phyloP scores from a whole-genome alignment of 2,888 invertebrate genomes.

The Lagria hirta region DNA sequence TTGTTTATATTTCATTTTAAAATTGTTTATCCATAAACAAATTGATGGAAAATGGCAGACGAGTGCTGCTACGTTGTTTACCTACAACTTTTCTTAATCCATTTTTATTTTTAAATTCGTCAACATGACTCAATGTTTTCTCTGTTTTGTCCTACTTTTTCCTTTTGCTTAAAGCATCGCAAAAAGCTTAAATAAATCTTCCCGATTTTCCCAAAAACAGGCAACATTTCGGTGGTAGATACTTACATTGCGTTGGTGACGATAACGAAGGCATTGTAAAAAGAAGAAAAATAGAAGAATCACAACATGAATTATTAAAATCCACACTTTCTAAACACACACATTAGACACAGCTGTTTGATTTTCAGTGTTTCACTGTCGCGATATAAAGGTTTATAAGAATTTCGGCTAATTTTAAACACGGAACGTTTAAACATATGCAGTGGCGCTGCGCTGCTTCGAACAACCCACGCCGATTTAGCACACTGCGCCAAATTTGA shows the following conservation, averaged over 20 bases:
- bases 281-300: too few species aligned
- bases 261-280: conserved; percentile 40
- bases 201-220: conserved; percentile 1
- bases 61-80: conserved; percentile 12
- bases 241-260: conserved; percentile 45
- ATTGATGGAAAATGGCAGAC: conserved; percentile 7
- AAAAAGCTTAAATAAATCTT: conserved; percentile 9
- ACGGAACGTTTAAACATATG: conserved; percentile 30
- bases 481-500: conserved; percentile 26
- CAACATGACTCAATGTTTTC: conserved; percentile 31
- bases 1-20: conserved; percentile 22
- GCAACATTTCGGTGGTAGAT: conserved; percentile 1
- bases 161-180: conserved; percentile 1
- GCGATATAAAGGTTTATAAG: conserved; percentile 36
- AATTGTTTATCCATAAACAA: conserved; percentile 8
- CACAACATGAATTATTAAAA: conserved; percentile 19
- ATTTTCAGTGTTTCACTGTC: conserved; percentile 28
- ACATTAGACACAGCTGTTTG: conserved; percentile 30
- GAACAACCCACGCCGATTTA: conserved; percentile 25
- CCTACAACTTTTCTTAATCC: conserved; percentile 28
- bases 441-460: conserved; percentile 23
- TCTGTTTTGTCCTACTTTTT: conserved; percentile 27
- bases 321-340: conserved; percentile 17
- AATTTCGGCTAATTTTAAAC: conserved; percentile 50
- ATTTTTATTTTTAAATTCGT: conserved; percentile 33